These are phyloP conservation scores for Magallana angulata DNA, from an alignment of 1,140 invertebrate genomes.

Conservation along the genomic window DNA sequence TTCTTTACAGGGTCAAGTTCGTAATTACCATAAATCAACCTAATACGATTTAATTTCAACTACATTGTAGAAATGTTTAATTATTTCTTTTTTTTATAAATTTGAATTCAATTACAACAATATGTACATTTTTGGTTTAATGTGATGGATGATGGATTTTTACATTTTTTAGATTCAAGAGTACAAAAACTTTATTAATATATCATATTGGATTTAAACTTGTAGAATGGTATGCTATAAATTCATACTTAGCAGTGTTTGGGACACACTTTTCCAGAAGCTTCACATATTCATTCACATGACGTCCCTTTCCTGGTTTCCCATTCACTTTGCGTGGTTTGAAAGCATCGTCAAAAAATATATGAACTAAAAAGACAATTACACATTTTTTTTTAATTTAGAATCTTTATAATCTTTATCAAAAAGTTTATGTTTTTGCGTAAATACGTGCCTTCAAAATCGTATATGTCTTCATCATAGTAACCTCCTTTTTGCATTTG, in stretches of 20 bases:
- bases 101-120: too few species aligned
- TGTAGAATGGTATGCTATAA: too few species aligned
- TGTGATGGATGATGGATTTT: too few species aligned
- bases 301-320: background rate
- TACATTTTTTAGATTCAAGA: too few species aligned
- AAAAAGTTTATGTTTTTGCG: background rate
- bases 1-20: background rate
- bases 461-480: conserved; percentile 8
- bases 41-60: background rate
- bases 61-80: too few species aligned
- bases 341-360: conserved; percentile 39
- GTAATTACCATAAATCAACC: conserved; percentile 24
- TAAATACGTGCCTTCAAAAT: background rate
- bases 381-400: background rate
- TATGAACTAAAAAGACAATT: background rate
- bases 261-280: conserved; percentile 18
- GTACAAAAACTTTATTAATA: too few species aligned
- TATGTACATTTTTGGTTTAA: too few species aligned
- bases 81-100: too few species aligned
- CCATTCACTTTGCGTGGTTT: conserved; percentile 28
- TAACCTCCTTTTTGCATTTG: background rate
- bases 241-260: background rate
- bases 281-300: background rate
- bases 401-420: too few species aligned
- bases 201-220: too few species aligned